Evolutionary conservation across 2,113 vertebrate species (phyloP), one percentile per base, ranked within the genome.

Genomic region (Henicopernis longicauda): DNA sequence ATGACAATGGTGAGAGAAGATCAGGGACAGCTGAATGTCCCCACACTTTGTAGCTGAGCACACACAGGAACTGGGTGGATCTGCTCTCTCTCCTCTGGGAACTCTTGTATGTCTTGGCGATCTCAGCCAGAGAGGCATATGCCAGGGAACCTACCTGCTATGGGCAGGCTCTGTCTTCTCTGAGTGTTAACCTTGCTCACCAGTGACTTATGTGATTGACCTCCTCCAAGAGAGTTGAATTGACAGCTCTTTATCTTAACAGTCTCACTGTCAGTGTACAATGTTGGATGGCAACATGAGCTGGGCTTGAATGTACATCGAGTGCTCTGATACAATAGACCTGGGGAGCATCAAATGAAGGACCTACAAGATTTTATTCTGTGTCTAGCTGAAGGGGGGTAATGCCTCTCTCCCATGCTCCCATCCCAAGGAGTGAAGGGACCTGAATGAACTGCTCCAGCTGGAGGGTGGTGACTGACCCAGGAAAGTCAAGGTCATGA

Each of bases 281-380:
- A 3, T 3, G n/a, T 8, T 59, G 62, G n/a, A 22, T 7, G 26
- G 11, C 4, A 3, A 9, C 0, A 2, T 65, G 17, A 67, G 7
- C 44, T 90, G 44, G 29, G 14, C 32, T 73, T 61, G 32, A 67
- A 47, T 7, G 13, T 44, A 6, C 44, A 52, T 80, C 7, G n/a
- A n/a, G n/a, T n/a, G n/a, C 31, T 76, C 62, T 83, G 66, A 55
- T 14, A 47, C 16, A 76, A 22, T 0, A 7, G 34, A 22, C 3
- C 1, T 42, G 18, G 52, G 16, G 18, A 77, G 11, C 13, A 49
- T 21, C 32, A 77, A 20, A 20, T 9, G 11, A 1, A 5, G 34
- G 10, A 44, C 49, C 15, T 44, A 1, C 2, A 10, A 36, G 18
- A 62, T 34, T 54, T 78, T n/a, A 2, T 45, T 73, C 31, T 40